Conservation (phyloP, 2,113 vertebrate species). For the Chaetodon trifascialis region DNA sequence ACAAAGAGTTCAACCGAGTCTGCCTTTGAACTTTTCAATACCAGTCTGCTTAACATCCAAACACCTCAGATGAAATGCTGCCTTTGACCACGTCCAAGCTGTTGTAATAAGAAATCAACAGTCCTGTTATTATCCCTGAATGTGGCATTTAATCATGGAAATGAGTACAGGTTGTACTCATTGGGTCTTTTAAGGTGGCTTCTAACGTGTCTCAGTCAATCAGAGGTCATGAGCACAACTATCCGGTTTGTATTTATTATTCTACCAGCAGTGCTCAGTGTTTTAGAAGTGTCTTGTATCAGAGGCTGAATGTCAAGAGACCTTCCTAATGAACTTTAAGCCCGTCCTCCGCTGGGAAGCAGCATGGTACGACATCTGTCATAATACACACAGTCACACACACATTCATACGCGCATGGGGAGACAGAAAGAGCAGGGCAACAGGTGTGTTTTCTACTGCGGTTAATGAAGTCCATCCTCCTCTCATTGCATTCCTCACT, state of each 20-base stretch:
- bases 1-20: constrained; percentile 12
- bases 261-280: constrained; percentile 48
- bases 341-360: constrained; percentile 72
- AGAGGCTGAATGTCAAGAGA: constrained; percentile 69
- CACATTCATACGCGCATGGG: constrained; percentile 26
- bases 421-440: constrained; percentile 54
- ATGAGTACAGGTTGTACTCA: background rate
- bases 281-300: constrained; percentile 67
- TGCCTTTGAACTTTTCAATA: constrained; percentile 12
- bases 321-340: constrained; percentile 70
- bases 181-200: background rate
- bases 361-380: constrained; percentile 79
- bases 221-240: background rate
- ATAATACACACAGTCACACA: constrained; percentile 67
- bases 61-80: background rate
- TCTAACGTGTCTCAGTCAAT: background rate
- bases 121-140: background rate
- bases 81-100: background rate
- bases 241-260: constrained; percentile 64
- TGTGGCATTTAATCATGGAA: constrained; percentile 12
- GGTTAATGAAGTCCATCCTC: constrained; percentile 22
- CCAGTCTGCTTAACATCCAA: background rate
- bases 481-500: constrained; percentile 9
- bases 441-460: constrained; percentile 54
- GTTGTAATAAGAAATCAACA: background rate